These are phyloP conservation scores for Myanophis thanlyinensis DNA, from an alignment of 2,113 vertebrate species.

Conservation along the genomic window DNA sequence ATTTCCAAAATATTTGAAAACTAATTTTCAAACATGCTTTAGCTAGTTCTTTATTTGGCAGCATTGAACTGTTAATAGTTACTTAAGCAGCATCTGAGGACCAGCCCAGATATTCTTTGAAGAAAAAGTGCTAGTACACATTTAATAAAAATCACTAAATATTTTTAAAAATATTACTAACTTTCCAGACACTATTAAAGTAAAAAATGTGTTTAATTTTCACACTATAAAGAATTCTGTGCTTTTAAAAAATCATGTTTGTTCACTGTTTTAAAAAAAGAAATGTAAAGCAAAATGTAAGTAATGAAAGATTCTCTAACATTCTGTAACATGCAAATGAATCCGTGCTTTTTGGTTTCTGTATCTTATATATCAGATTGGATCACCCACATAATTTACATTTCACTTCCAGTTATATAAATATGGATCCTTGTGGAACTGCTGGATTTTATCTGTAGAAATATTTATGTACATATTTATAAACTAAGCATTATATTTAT, in stretches of 20 bases:
- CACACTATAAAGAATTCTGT: background rate
- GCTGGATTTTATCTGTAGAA: background rate
- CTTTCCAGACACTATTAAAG: background rate
- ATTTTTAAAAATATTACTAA: constrained; percentile 36
- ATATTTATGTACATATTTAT: background rate
- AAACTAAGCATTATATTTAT: background rate
- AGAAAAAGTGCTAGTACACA: constrained; percentile 53
- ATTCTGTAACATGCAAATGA: background rate
- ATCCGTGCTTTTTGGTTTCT: background rate
- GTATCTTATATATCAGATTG: background rate
- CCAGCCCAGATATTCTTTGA: constrained; percentile 35
- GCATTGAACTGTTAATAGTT: constrained; percentile 40
- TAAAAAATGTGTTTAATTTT: background rate
- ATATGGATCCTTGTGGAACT: background rate
- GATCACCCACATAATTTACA: background rate
- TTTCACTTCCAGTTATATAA: background rate
- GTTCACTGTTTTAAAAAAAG: background rate
- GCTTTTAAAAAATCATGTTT: constrained; percentile 39
- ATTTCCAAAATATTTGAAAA: constrained; percentile 4
- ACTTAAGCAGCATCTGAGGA: constrained; percentile 47
- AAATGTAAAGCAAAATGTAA: background rate
- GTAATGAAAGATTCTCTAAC: background rate
- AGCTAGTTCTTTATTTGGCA: constrained; percentile 39
- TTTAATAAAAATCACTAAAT: constrained; percentile 50
- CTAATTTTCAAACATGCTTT: constrained; percentile 36